Conservation (phyloP, 2,888 invertebrate species). For the Lathronympha strigana region DNA sequence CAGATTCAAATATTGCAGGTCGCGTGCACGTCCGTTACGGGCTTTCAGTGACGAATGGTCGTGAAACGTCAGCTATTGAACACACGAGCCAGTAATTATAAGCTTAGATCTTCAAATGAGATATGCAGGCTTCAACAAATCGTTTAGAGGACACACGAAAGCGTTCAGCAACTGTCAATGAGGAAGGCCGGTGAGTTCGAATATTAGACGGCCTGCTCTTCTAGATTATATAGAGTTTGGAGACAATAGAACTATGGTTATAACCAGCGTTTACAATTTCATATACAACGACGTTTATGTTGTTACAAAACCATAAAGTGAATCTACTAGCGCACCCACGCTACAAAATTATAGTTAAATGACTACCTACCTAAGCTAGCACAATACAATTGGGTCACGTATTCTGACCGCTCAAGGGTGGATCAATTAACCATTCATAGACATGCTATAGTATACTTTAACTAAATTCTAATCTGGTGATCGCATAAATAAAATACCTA, state of each 20-base stretch:
- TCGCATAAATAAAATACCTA: conserved; percentile 8
- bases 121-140: conserved; percentile 31
- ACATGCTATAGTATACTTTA: conserved; percentile 26
- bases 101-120: conserved; percentile 57
- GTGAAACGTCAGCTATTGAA: conserved; percentile 49
- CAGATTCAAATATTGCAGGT: conserved; percentile 13
- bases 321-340: too few relatives aligned
- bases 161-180: background rate
- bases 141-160: conserved; percentile 15
- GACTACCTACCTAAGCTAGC: background rate
- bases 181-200: too few relatives aligned
- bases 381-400: conserved; percentile 21
- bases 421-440: conserved; percentile 23
- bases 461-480: conserved; percentile 12
- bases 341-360: background rate
- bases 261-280: too few relatives aligned
- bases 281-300: too few relatives aligned
- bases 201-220: too few relatives aligned
- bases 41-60: conserved; percentile 49
- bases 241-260: too few relatives aligned
- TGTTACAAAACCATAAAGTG: too few relatives aligned
- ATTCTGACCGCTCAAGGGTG: conserved; percentile 10
- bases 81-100: conserved; percentile 60
- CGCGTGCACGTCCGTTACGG: conserved; percentile 17
- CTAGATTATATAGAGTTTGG: too few relatives aligned